Evolutionary conservation across 2,113 vertebrate genomes (phyloP).

Genomic region (Rutilus rutilus): DNA sequence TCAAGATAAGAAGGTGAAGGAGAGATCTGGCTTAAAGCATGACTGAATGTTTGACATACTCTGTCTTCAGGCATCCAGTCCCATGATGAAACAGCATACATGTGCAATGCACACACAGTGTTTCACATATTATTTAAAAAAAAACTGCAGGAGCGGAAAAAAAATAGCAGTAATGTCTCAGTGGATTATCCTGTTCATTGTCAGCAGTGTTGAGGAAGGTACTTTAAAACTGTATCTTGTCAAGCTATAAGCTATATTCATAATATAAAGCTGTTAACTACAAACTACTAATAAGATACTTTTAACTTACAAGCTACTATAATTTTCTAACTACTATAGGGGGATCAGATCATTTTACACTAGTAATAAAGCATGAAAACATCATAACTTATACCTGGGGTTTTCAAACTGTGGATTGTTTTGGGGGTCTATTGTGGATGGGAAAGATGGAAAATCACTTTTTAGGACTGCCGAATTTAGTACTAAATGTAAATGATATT

Average conservation of each 20-base stretch:
- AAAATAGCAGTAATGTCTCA: background rate
- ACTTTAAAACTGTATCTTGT: background rate
- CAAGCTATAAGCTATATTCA: background rate
- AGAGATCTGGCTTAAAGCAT: slow-evolving; percentile 62
- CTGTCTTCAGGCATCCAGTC: slow-evolving; percentile 58
- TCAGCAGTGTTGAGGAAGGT: slow-evolving; percentile 58
- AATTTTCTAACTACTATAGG: background rate
- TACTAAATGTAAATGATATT: background rate
- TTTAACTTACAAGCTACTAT: background rate
- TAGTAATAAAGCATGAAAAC: background rate
- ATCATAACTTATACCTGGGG: background rate
- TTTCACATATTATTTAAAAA: slow-evolving; percentile 1
- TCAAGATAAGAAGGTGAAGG: slow-evolving; percentile 69
- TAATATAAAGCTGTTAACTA: background rate
- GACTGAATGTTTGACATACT: slow-evolving; percentile 65
- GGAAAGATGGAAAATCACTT: background rate
- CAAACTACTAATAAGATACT: background rate
- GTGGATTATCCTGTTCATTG: slow-evolving; percentile 18
- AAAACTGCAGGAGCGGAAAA: slow-evolving; percentile 8
- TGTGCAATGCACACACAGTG: slow-evolving; percentile 30
- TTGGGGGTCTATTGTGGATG: too few species aligned
- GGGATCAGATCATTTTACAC: background rate
- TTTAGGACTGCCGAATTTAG: background rate
- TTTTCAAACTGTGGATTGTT: background rate
- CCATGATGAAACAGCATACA: slow-evolving; percentile 11